Base-by-base conservation (phyloP, 1,140 invertebrate genomes). In the Vollenhovia emeryi region DNA sequence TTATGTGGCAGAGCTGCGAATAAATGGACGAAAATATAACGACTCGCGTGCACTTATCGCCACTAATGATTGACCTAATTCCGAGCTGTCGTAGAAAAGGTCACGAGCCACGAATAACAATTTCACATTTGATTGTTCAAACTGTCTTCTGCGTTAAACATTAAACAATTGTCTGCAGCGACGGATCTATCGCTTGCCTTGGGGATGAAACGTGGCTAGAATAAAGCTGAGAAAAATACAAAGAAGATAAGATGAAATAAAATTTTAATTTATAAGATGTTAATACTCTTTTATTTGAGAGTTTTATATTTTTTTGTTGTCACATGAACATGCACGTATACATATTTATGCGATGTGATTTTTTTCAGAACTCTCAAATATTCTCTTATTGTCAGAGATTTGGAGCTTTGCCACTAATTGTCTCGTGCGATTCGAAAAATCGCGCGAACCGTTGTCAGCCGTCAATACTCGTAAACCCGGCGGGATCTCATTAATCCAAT, bases 401-500 rank as follows among this genome's bases (percentile, higher is more conserved):
- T 24, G 11, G 5, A 24, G 6, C 15, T 30, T 21, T 24, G 8
- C 18, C 24, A 4, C 11, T 33, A 64, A 86, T 83, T 64, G 11
- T 66, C 30, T 15, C 40, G 21, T n/a, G n/a, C 8, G 50, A 40
- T 69, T 83, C 73, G 55, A 55, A 24, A n/a, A 30, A 79, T 66
- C 36, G 18, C 68, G 30, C 18, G 18, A 73, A 59, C 60, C 27
- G 59, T n/a, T n/a, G 57, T 9, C 13, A 50, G 69, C 13, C 18
- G 6, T 7, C 21, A 40, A 57, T 55, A 33, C 18, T 3, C 13
- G 2, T 33, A 33, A 78, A 73, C n/a, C 50, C 40, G 40, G 8
- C 18, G 45, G 24, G 36, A 62, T 85, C 89, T 89, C 87, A 90
- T 92, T 92, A 91, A 92, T 91, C 87, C 90, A 91, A 91, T 92